Base-by-base conservation (phyloP, 2,113 vertebrate species). In the Alces alces region DNA sequence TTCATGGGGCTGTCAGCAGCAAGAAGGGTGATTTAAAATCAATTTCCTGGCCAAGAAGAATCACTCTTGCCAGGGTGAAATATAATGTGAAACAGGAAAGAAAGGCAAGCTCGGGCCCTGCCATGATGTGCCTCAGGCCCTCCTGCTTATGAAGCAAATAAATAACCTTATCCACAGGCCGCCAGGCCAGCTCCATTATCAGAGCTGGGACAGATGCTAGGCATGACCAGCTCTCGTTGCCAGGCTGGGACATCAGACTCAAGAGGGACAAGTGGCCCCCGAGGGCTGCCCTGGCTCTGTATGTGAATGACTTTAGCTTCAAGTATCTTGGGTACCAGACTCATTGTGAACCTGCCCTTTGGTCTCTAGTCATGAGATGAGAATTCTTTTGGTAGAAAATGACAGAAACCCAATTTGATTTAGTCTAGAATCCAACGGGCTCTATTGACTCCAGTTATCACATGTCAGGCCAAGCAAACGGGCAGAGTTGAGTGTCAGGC, bases 1-100 rank as follows among this genome's bases (percentile, higher is more conserved):
- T 54, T n/a, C 7, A 43, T 23, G 89, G 45, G 70, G 84, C 92
- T 92, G 64, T 91, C 80, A 70, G 89, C 61, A 95, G 39, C 33
- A 50, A 95, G 30, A 76, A 96, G 66, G 1, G 43, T 50, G 97
- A 97, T 94, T 97, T 98, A 95, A 97, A 98, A 98, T 96, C 97
- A 45, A 39, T 98, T 95, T 98, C 89, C 93, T 64, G 78, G 83
- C 86, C 57, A 78, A 98, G 93, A 97, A 91, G 97, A 98, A 98
- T 95, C 88, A 83, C 90, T 88, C 93, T 27, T 84, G 95, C 73
- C 91, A 84, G 96, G 97, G 88, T 25, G 70, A 98, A 98, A 98
- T 80, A 95, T 66, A 94, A 76, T 3, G 87, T 84, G 97, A 96
- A 95, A 93, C 92, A 97, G 0, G 50, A 92, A 79, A 97, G 92